Evolutionary conservation across 2,113 vertebrate genomes (phyloP).

Genomic region (Pardalotus punctatus): DNA sequence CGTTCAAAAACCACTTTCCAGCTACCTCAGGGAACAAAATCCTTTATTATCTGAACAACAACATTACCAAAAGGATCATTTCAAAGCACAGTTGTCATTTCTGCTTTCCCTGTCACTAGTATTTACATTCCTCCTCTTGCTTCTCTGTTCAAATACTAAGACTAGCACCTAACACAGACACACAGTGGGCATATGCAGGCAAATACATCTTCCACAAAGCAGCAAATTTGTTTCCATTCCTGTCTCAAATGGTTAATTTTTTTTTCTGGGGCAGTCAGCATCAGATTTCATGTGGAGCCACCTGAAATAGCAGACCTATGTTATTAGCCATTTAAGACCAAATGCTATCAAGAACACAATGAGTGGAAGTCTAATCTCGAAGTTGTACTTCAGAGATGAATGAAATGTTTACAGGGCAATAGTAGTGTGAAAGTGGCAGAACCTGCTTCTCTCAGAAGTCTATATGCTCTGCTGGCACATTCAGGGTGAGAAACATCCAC

Average conservation of each 20-base stretch:
- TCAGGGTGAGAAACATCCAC: background rate
- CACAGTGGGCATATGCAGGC: background rate
- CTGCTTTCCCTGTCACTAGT: background rate
- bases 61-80: background rate
- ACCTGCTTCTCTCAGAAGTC: constrained; percentile 18
- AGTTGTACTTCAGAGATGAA: background rate
- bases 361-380: constrained; percentile 14
- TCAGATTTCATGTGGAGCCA: constrained; percentile 20
- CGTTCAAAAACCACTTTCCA: background rate
- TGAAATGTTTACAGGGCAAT: background rate
- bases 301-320: constrained; percentile 13
- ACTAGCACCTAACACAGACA: background rate
- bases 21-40: background rate
- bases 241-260: constrained; percentile 1
- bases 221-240: background rate
- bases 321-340: constrained; percentile 30
- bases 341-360: constrained; percentile 10
- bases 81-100: background rate
- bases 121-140: background rate
- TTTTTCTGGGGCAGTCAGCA: background rate
- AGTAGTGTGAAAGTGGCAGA: constrained; percentile 21
- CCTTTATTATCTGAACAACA: background rate
- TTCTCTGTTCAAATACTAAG: background rate
- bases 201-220: background rate
- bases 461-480: background rate